These are phyloP conservation scores for Globia sparganii DNA, from an alignment of 2,888 invertebrate species.

Conservation along the genomic window DNA sequence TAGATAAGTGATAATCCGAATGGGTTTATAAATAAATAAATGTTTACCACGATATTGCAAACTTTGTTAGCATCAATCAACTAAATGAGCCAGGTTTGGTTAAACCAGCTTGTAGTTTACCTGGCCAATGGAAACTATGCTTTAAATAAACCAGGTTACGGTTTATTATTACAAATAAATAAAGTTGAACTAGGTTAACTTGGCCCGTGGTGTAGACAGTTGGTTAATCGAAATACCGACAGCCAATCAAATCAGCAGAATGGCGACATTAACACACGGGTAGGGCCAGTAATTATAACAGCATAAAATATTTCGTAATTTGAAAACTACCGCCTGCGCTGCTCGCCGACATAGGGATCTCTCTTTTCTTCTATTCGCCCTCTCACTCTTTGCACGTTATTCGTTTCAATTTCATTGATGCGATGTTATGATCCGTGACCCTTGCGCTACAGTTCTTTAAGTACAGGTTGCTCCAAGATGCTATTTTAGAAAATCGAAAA, in stretches of 20 bases:
- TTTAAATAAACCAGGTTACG: background rate
- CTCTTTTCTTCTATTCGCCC: background rate
- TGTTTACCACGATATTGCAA: constrained; percentile 4
- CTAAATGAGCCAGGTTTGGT: background rate
- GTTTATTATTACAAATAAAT: background rate
- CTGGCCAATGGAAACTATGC: too few relatives aligned
- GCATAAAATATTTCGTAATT: background rate
- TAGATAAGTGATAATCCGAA: constrained; percentile 3
- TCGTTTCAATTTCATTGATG: background rate
- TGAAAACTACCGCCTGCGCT: background rate
- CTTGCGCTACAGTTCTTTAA: too few relatives aligned
- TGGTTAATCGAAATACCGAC: too few relatives aligned
- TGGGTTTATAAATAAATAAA: background rate
- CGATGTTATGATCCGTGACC: too few relatives aligned
- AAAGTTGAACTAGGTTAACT: background rate
- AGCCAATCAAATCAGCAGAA: background rate
- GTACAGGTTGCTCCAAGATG: too few relatives aligned
- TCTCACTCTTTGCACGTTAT: background rate
- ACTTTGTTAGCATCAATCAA: background rate
- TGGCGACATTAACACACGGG: background rate
- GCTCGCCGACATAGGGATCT: too few relatives aligned
- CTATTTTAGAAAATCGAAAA: too few relatives aligned
- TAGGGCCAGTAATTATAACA: background rate
- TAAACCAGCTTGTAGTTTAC: background rate
- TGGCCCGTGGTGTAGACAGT: background rate